Evolutionary conservation across 2,888 invertebrate genomes (phyloP), one percentile per base, ranked within the genome.

Genomic region (Asteroscopus sphinx): DNA sequence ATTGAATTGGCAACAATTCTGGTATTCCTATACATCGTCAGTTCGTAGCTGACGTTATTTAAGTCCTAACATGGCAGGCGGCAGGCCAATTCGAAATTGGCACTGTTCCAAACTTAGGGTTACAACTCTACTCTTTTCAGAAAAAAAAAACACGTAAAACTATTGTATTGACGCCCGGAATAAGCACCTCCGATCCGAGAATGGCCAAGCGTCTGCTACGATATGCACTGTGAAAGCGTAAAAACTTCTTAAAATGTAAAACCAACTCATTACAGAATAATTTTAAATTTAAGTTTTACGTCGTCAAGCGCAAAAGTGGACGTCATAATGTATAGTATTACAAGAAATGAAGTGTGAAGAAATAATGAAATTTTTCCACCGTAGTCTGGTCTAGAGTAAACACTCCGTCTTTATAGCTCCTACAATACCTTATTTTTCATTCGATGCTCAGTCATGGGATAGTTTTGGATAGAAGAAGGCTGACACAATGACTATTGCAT

Each of bases 81-180:
- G 51, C 26, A 28, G 35, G 44, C 45, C 58, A 49, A 58, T 63
- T 65, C 51, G 15, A 46, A 51, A 46, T 36, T 58, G 63, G 65
- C 63, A 33, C 45, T 45, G 15, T 65, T 58, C 51, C 65, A 63
- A 48, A 58, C 11, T 26, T 11, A 13, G 44, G 45, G 44, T 64
- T 48, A 32, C 57, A 48, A 44, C 39, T 49, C 26, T 1, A 36
- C 17, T 39, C 12, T 36, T 58, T 35, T 35, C 25, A 41, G 21
- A 37, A 58, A 35, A 41, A 37, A 58, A 35, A 41, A 28, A 32
- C 41, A 32, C 26, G 35, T 40, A 11, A 26, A 64, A 62, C 42
- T 62, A 46, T 56, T 64, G 28, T 56, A 9, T 39, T 36, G 11
- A 11, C 16, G 55, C 4, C 35, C 32, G 41, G 17, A 37, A 12